Evolutionary conservation across 2,888 invertebrate species (phyloP), one percentile per base, ranked within the genome.

Genomic region (Cistogaster globosa): DNA sequence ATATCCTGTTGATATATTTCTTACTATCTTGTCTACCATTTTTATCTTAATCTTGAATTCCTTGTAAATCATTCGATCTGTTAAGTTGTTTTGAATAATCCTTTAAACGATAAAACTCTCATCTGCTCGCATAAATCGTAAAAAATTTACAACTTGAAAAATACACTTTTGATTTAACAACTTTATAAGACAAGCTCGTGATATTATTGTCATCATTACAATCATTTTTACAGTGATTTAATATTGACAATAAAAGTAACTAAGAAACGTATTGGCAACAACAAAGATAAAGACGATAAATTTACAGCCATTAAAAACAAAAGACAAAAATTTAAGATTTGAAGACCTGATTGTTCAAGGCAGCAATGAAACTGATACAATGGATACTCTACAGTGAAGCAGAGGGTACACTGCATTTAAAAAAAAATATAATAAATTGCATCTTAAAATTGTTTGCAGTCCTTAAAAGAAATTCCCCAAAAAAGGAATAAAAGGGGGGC

Each of bases 211-310:
- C 79, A 79, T 75, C 58, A 71, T 77, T 71, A 77, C 8, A 5
- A 58, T 14, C 18, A 82, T 62, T 63, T 68, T 62, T 57, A 76
- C 63, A 38, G 16, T 63, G 63, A 57, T 76, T 69, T 69, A 75
- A 77, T 65, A 77, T 65, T 58, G 71, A 71, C 65, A 77, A 80
- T 74, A 74, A 79, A 72, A 78, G 69, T n/a, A 55, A 55, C 42
- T n/a, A n/a, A 36, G 38, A 20, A 36, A 45, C 67, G 63, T 32
- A 14, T 26, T 5, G 32, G 32, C 32, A 32, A 32, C 32, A 6
- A 48, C 5, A 65, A 48, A 65, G 26, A 45, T 26, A 32, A 26
- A 32, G 26, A 6, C 20, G 26, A 32, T 12, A n/a, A 3, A n/a
- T 16, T 42, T 4, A 42, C 11, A 42, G 12, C 6, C 12, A 26